These are phyloP conservation scores for Thrips palmi DNA, from an alignment of 1,140 invertebrate genomes.

Conservation along the genomic window DNA sequence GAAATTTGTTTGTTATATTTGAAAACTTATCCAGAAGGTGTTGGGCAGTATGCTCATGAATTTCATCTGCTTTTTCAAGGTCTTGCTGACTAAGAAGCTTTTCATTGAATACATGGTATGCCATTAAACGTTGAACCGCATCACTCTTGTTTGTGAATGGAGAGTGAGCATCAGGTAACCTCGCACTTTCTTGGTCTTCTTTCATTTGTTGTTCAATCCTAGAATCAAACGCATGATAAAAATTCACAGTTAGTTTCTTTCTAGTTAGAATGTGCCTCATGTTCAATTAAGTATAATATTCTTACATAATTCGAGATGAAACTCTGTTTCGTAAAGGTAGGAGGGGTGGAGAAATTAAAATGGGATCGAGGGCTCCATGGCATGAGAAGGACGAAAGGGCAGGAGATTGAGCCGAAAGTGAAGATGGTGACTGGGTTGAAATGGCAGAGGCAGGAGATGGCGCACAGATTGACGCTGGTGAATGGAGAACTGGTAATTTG, in stretches of 20 bases:
- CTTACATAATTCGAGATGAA: too few relatives aligned
- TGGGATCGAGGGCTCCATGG: too few relatives aligned
- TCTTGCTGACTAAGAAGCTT: slow-evolving; percentile 42
- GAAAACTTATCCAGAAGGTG: slow-evolving; percentile 55
- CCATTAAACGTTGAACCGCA: slow-evolving; percentile 56
- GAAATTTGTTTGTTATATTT: slow-evolving; percentile 59
- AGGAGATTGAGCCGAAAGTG: too few relatives aligned
- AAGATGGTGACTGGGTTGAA: too few relatives aligned
- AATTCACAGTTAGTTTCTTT: not conserved
- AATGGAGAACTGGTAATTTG: too few relatives aligned
- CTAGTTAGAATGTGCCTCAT: not conserved
- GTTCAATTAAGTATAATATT: too few relatives aligned
- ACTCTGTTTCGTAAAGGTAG: too few relatives aligned
- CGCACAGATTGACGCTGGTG: too few relatives aligned
- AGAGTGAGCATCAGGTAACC: slow-evolving; percentile 55
- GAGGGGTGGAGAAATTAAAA: too few relatives aligned
- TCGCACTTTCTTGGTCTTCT: slow-evolving; percentile 56
- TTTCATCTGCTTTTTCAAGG: slow-evolving; percentile 52
- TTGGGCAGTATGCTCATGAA: slow-evolving; percentile 53
- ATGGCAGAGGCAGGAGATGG: too few relatives aligned
- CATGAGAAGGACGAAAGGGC: too few relatives aligned
- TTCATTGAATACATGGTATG: slow-evolving; percentile 67
- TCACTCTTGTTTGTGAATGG: slow-evolving; percentile 55
- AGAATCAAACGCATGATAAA: slow-evolving; percentile 13
- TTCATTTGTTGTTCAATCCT: slow-evolving; percentile 56